These are phyloP conservation scores for Pteropus rufus DNA, from an alignment of 2,797 vertebrate species.

Conservation along the genomic window DNA sequence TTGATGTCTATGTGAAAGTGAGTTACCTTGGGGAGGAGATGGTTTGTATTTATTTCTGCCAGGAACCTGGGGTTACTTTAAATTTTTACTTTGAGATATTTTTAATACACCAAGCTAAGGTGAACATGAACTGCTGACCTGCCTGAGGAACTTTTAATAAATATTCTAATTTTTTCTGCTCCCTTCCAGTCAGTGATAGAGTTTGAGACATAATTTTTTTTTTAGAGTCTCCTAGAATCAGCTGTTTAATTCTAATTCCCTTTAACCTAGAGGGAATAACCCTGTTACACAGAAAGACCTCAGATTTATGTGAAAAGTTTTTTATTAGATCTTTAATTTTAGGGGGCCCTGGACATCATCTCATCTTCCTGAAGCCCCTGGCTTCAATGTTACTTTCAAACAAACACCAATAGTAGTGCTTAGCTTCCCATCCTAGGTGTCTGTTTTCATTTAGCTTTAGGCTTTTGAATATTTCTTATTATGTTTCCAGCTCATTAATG, in stretches of 20 bases:
- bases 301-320: not conserved
- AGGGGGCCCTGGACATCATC: not conserved
- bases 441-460: not conserved
- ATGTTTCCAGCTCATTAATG: not conserved
- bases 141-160: not conserved
- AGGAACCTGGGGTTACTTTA: not conserved
- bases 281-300: not conserved
- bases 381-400: not conserved
- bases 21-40: not conserved
- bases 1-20: not conserved
- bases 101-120: not conserved
- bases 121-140: not conserved
- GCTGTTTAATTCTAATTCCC: not conserved
- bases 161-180: not conserved
- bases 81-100: not conserved
- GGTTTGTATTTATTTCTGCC: not conserved
- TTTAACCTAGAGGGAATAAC: not conserved
- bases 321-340: not conserved
- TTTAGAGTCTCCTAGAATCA: not conserved
- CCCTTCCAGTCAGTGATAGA: not conserved
- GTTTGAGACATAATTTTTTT: not conserved
- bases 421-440: not conserved
- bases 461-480: not conserved
- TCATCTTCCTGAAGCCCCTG: not conserved
- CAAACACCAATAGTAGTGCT: not conserved